These are phyloP conservation scores for Adelphocoris suturalis DNA, from an alignment of 2,888 invertebrate genomes.

Conservation along the genomic window DNA sequence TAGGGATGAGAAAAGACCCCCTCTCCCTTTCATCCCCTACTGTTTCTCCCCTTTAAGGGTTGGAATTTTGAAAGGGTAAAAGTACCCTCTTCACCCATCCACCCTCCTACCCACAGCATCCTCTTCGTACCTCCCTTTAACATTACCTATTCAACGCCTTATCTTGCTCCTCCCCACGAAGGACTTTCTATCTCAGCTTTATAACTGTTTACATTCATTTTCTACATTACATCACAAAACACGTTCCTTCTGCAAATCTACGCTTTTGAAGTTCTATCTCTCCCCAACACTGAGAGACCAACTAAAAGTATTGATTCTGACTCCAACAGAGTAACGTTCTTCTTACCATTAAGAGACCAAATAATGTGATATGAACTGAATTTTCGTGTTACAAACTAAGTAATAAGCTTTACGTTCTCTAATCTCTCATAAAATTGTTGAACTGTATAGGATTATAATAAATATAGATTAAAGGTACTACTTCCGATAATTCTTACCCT, in stretches of 20 bases:
- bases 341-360: too few species aligned
- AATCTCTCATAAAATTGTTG: too few species aligned
- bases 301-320: constrained; percentile 17
- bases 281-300: neutral
- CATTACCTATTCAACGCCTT: constrained; percentile 67
- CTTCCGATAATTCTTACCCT: too few species aligned
- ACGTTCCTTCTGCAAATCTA: constrained; percentile 26
- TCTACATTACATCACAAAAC: constrained; percentile 54
- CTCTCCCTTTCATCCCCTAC: neutral
- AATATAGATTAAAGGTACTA: too few species aligned
- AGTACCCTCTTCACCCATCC: neutral
- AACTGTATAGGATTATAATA: too few species aligned
- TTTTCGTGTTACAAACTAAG: too few species aligned
- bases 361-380: too few species aligned
- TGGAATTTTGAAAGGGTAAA: constrained; percentile 57
- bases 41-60: constrained; percentile 2
- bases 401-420: too few species aligned
- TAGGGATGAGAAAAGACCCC: constrained; percentile 15
- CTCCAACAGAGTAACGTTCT: neutral
- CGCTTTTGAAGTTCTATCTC: constrained; percentile 50
- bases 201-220: constrained; percentile 62
- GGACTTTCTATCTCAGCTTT: constrained; percentile 64
- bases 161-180: constrained; percentile 54
- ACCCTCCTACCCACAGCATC: neutral
- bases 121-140: constrained; percentile 25